phyloP scores from a whole-genome alignment of 1,140 invertebrate species.

The Pogonognathellus flavescens region DNA sequence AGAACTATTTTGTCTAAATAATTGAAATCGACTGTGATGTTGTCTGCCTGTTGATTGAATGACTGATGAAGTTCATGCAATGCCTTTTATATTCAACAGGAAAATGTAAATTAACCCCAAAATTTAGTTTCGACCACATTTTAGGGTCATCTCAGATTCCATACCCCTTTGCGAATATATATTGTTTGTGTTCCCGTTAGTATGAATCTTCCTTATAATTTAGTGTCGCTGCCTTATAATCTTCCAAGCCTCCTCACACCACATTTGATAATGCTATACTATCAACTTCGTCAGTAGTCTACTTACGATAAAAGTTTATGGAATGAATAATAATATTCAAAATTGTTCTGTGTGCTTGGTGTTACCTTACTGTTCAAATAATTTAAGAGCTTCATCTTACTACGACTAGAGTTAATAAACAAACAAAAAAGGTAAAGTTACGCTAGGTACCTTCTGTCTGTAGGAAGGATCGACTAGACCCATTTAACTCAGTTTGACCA shows the following conservation, averaged over 20 bases:
- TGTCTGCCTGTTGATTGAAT: constrained; percentile 18
- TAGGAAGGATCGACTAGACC: background rate
- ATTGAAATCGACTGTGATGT: background rate
- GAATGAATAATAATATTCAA: no score
- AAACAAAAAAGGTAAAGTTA: background rate
- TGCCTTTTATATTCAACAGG: constrained; percentile 5
- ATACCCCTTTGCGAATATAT: background rate
- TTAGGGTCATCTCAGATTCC: background rate
- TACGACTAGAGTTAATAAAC: background rate
- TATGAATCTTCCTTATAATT: constrained; percentile 45
- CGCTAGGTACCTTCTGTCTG: background rate
- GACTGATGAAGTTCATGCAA: background rate
- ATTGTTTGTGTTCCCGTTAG: background rate
- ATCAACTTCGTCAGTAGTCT: background rate
- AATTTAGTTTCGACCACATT: background rate
- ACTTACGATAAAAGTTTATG: no score
- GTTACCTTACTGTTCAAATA: no score
- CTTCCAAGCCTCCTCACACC: background rate
- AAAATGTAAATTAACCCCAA: constrained; percentile 42
- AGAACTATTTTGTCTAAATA: background rate
- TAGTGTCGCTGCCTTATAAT: constrained; percentile 9
- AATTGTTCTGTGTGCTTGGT: no score
- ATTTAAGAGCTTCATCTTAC: background rate
- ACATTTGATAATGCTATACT: background rate
- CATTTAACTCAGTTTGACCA: background rate